Percentiles rank a stretch among this genome's conserved stretches.
phyloP scores from a whole-genome alignment of 2,797 vertebrate species.

The Gymnothorax reevesii region DNA sequence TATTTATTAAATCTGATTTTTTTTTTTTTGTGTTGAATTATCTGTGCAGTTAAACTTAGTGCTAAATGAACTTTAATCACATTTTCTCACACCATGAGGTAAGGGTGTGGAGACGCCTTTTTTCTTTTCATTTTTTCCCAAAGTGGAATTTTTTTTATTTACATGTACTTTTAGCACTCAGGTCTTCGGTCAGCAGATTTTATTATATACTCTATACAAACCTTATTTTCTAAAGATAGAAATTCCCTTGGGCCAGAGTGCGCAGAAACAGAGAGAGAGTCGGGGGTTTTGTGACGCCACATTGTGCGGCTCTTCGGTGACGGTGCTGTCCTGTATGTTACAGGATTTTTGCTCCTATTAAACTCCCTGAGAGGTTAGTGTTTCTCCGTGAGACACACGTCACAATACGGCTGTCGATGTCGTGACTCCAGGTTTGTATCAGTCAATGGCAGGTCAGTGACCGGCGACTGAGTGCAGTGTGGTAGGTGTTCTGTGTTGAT shows the following conservation, averaged over 20 bases:
- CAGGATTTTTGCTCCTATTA: too few relatives aligned
- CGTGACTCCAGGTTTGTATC: neutral
- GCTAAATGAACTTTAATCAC: too few relatives aligned
- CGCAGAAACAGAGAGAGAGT: slow-evolving; percentile 18
- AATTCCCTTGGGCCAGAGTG: neutral
- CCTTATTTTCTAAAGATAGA: too few relatives aligned
- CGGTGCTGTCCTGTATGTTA: neutral
- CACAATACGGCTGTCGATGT: neutral
- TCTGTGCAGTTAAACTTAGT: too few relatives aligned
- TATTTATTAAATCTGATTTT: neutral
- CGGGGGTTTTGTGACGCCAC: slow-evolving; percentile 12
- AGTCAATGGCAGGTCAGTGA: neutral
- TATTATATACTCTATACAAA: too few relatives aligned
- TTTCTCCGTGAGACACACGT: too few relatives aligned
- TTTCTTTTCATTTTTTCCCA: too few relatives aligned
- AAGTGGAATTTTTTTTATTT: too few relatives aligned
- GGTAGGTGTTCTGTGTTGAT: slow-evolving; percentile 3
- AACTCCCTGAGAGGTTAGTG: too few relatives aligned
- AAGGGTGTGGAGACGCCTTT: too few relatives aligned
- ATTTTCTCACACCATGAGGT: neutral
- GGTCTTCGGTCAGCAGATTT: too few relatives aligned
- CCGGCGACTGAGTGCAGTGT: neutral
- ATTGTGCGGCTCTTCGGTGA: neutral
- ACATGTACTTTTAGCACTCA: too few relatives aligned
- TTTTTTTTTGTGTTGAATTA: neutral